These are phyloP conservation scores for Chrysemys picta DNA, from an alignment of 2,113 vertebrate species.

Conservation along the genomic window DNA sequence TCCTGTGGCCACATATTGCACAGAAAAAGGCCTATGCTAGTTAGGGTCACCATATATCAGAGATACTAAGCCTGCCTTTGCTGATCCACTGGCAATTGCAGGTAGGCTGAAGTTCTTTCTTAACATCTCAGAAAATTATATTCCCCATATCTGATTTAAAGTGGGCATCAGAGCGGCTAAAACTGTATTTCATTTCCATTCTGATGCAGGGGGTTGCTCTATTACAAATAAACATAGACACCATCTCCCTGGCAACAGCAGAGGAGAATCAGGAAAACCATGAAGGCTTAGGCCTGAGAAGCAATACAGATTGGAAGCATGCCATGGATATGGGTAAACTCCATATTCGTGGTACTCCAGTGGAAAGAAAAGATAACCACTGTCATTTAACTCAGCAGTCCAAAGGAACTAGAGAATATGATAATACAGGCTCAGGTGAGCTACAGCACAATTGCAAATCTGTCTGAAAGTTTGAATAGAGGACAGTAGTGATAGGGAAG, in stretches of 20 bases:
- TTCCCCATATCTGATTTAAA: not conserved
- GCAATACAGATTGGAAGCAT: not conserved
- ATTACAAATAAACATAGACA: too few species aligned
- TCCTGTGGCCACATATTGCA: too few species aligned
- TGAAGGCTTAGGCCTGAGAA: not conserved
- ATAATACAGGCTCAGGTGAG: too few species aligned
- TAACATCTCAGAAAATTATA: not conserved
- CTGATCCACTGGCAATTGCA: not conserved
- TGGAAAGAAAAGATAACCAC: too few species aligned
- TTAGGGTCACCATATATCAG: too few species aligned
- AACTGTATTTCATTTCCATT: not conserved
- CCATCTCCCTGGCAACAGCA: not conserved
- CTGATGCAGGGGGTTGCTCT: not conserved
- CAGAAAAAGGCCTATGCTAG: too few species aligned
- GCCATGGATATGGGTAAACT: not conserved
- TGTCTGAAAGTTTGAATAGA: too few species aligned
- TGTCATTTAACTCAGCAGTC: too few species aligned
- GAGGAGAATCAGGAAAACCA: not conserved
- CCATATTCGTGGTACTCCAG: too few species aligned
- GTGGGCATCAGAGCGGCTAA: not conserved
- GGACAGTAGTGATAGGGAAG: not conserved
- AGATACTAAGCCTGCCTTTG: not conserved
- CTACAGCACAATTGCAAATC: too few species aligned
- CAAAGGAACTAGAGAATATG: too few species aligned
- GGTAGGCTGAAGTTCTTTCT: not conserved